Percentiles rank a stretch among this genome's conserved stretches.
Evolutionary conservation across 2,797 vertebrate genomes (phyloP).

Genomic region (Mormyrops boulengeri): DNA sequence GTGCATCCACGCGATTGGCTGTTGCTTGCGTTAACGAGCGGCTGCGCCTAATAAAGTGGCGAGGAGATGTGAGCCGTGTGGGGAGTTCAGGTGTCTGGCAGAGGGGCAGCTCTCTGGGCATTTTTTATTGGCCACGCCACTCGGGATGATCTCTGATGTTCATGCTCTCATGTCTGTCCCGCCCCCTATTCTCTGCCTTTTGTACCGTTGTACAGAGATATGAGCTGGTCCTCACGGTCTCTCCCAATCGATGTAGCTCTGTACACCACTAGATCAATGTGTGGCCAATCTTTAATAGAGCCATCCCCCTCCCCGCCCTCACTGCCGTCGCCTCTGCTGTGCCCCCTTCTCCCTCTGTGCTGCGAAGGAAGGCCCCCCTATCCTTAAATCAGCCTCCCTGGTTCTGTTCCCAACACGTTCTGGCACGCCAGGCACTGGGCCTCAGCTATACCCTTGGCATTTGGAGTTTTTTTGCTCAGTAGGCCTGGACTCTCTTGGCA

Average conservation of each 20-base stretch:
- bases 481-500: not conserved
- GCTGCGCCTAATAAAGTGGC: not conserved
- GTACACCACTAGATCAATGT: not conserved
- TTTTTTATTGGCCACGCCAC: not conserved
- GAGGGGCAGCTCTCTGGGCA: not conserved
- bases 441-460: not conserved
- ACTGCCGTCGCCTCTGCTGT: not conserved
- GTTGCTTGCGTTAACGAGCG: not conserved
- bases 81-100: not conserved
- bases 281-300: not conserved
- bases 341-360: not conserved
- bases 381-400: not conserved
- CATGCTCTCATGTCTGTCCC: not conserved
- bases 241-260: constrained; percentile 14
- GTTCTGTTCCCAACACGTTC: not conserved
- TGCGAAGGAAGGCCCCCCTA: not conserved
- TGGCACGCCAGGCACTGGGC: not conserved
- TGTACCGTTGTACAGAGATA: constrained; percentile 13
- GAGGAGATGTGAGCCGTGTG: not conserved
- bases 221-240: not conserved
- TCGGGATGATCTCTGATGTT: not conserved
- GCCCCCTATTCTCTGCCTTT: not conserved
- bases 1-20: not conserved
- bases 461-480: not conserved
- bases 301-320: not conserved